These are phyloP conservation scores for Drosophila tani DNA, from an alignment of 1,140 invertebrate species.

Conservation along the genomic window DNA sequence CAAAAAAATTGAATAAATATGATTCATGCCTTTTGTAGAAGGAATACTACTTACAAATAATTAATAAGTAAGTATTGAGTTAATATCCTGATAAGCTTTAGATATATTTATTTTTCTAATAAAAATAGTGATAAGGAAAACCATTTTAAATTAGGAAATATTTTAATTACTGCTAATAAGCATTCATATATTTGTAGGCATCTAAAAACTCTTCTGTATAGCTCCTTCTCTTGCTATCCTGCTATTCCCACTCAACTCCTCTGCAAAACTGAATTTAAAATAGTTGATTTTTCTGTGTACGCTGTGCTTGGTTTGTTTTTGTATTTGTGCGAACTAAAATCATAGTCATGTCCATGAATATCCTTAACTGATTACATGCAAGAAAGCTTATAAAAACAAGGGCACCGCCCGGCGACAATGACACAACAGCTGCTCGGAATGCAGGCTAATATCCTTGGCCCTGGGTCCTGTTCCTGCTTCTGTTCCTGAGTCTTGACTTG, in stretches of 20 bases:
- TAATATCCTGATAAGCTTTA: too few species aligned
- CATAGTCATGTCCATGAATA: conserved; percentile 83
- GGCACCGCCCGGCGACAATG: conserved; percentile 60
- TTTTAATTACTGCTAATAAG: too few species aligned
- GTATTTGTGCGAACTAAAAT: conserved; percentile 61
- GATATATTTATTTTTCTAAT: too few species aligned
- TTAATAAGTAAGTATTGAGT: too few species aligned
- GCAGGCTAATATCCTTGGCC: conserved; percentile 58
- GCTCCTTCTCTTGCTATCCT: too few species aligned
- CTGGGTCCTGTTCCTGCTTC: conserved; percentile 1
- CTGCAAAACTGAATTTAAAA: background rate
- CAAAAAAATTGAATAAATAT: background rate
- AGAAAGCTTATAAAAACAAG: conserved; percentile 78
- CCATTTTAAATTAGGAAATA: too few species aligned
- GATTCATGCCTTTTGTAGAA: too few species aligned
- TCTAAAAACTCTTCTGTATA: too few species aligned
- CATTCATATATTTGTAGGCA: too few species aligned
- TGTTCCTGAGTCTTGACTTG: conserved; percentile 16
- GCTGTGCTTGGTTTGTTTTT: conserved; percentile 1
- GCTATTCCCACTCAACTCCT: too few species aligned
- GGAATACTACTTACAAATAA: too few species aligned
- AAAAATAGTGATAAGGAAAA: too few species aligned
- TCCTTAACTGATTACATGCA: conserved; percentile 80
- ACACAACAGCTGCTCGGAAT: conserved; percentile 67
- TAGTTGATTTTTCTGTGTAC: conserved; percentile 12